Conservation (phyloP, 2,797 vertebrate species). For the Spinus olivaceus region DNA sequence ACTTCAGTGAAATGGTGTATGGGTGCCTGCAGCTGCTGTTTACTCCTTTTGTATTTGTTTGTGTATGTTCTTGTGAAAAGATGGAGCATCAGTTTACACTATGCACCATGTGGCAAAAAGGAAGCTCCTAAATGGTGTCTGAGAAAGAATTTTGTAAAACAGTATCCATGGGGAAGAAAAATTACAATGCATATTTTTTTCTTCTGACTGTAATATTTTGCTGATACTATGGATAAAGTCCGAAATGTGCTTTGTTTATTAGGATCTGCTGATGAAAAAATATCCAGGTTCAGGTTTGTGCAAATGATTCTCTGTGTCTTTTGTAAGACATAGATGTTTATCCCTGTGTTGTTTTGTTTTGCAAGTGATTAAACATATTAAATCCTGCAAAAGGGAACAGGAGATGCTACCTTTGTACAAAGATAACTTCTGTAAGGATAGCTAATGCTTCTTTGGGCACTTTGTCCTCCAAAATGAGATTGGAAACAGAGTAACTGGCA, state of each 20-base stretch:
- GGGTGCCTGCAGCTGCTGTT: conserved; percentile 4
- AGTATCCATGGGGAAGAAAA: neutral
- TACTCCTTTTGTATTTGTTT: neutral
- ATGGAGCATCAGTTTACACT: neutral
- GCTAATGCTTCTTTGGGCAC: neutral
- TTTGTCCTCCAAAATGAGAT: neutral
- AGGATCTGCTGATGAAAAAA: neutral
- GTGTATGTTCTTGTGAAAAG: neutral
- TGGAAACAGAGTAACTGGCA: neutral
- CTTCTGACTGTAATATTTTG: neutral
- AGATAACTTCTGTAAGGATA: neutral
- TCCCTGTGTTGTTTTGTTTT: neutral
- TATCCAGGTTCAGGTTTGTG: neutral
- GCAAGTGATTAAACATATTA: neutral
- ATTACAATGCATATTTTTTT: neutral
- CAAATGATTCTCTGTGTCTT: neutral
- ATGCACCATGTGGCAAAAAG: neutral
- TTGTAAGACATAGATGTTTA: neutral
- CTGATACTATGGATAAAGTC: neutral
- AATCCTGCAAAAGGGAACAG: neutral
- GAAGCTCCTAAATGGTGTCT: neutral
- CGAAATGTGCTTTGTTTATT: neutral
- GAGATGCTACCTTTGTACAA: neutral
- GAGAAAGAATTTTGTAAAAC: neutral
- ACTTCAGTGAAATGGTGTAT: neutral